Conservation (phyloP, 2,797 vertebrate genomes). For the Pachyuromys duprasi region DNA sequence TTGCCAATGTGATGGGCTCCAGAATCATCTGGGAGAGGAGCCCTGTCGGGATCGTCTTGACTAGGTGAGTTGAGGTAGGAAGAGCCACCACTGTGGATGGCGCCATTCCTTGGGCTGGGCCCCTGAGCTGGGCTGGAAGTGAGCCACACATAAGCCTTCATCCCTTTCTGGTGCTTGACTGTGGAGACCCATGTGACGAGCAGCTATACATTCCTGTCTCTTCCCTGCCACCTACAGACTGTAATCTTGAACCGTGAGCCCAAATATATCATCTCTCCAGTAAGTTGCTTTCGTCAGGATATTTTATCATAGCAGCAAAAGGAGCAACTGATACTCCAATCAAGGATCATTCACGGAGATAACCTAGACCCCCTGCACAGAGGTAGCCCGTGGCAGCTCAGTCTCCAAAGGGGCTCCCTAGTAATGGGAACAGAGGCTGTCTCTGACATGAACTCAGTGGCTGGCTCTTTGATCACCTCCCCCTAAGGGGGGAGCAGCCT, state of each 20-base stretch:
- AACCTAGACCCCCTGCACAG: too few species aligned
- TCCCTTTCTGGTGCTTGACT: background rate
- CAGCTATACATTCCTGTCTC: too few species aligned
- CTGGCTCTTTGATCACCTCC: too few species aligned
- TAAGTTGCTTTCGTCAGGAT: background rate
- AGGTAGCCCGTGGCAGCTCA: too few species aligned
- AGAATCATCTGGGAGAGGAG: background rate
- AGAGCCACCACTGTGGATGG: background rate
- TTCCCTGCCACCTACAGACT: background rate
- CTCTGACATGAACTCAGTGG: too few species aligned
- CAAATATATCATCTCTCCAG: background rate
- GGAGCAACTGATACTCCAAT: background rate
- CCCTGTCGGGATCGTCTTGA: background rate
- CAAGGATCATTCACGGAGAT: too few species aligned
- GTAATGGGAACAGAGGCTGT: too few species aligned
- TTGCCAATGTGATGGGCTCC: background rate
- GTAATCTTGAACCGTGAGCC: background rate
- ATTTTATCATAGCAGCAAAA: background rate
- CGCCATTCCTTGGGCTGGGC: background rate
- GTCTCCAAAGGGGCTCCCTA: too few species aligned
- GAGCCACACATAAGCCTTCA: background rate
- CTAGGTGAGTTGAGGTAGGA: background rate
- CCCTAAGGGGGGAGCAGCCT: too few species aligned
- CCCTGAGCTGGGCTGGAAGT: background rate
- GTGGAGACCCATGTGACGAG: background rate